Evolutionary conservation across 2,888 invertebrate species (phyloP), one percentile per base, ranked within the genome.

Genomic region (Ptychoptera contaminata): DNA sequence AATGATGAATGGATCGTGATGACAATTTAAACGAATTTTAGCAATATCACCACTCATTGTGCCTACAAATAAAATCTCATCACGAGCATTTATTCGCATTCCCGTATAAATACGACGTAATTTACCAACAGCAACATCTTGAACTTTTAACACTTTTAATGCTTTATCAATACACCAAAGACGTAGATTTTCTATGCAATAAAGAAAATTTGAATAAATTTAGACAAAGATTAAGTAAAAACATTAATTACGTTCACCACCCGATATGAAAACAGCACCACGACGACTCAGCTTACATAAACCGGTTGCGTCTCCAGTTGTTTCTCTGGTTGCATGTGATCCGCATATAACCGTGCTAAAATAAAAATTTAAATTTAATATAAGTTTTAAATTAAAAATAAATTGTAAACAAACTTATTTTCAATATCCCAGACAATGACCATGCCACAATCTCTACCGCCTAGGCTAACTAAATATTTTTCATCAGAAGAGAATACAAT

Each of bases 391-490:
- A 36, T n/a, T 3, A 8, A 2, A 23, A 23, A 2, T 40, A 15
- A 37, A 9, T 10, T 29, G 16, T 29, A 2, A 35, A 52, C 54
- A 50, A 51, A 64, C 65, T 55, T 55, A 1, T 70, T 71, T 34
- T 68, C 64, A 50, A 90, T 73, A 59, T 91, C 82, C 79, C 85
- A 93, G 2, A 93, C 76, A 37, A 91, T 80, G 34, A 92, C 75
- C 51, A 82, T 80, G 32, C 88, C 87, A 62, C 92, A 92, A 63
- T 93, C 93, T 47, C 82, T 75, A 0, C 93, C 93, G 1, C 93
- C 93, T 35, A 92, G 70, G 0, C 88, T 85, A 32, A 88, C 75
- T 53, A 93, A 69, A 62, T 81, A 91, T 43, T 76, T 74, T 54
- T 86, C 87, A 61, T 83, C 79, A 4, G 77, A 71, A 0, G 88